phyloP scores from a whole-genome alignment of 2,888 invertebrate species.

The Papilio gigon region DNA sequence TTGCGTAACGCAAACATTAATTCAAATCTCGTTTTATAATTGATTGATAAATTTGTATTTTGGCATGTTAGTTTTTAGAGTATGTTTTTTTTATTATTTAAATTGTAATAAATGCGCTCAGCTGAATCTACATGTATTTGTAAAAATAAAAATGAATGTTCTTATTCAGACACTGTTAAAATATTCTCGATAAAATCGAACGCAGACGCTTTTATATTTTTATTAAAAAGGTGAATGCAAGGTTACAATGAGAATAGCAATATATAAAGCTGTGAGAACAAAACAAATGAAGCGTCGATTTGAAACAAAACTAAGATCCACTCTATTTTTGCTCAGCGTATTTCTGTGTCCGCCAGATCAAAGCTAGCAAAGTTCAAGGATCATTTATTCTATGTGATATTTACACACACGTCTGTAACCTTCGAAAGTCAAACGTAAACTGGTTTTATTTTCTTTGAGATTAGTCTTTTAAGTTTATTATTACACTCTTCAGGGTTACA shows the following conservation, averaged over 20 bases:
- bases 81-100: neutral
- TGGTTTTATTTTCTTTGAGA: conserved; percentile 17
- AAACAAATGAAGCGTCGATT: conserved; percentile 17
- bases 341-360: conserved; percentile 15
- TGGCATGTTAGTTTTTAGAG: neutral
- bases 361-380: conserved; percentile 22
- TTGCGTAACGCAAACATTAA: conserved; percentile 22
- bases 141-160: conserved; percentile 2
- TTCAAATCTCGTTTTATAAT: conserved; percentile 5
- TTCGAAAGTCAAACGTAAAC: conserved; percentile 17
- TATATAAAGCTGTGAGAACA: conserved; percentile 2
- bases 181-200: neutral
- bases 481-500: conserved; percentile 1
- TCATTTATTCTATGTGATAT: conserved; percentile 19
- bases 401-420: conserved; percentile 24
- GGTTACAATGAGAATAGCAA: neutral
- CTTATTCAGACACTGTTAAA: neutral
- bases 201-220: conserved; percentile 1
- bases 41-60: neutral
- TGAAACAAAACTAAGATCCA: neutral
- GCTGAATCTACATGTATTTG: neutral
- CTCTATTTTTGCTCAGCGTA: conserved; percentile 7
- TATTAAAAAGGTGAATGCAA: conserved; percentile 16
- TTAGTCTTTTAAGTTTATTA: neutral
- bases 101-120: neutral